Evolutionary conservation across 1,140 invertebrate species (phyloP), one percentile per base, ranked within the genome.

Genomic region (Caenorhabditis latens): DNA sequence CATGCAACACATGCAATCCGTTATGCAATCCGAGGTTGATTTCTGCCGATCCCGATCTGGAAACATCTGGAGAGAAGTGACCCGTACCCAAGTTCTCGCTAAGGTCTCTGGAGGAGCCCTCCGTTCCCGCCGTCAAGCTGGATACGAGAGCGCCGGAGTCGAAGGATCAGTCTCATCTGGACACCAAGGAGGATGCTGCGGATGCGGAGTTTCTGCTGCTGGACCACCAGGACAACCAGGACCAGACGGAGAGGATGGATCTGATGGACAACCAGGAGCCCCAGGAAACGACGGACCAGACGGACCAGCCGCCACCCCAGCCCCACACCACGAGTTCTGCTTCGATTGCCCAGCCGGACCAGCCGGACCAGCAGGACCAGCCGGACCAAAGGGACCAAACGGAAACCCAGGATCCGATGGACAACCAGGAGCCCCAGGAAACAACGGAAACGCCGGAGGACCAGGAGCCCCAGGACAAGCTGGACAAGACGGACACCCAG

Each of bases 21-120:
- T 91, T 46, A 91, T 91, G 91, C 90, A 91, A 83, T 88, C 86
- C 79, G 91, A 91, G 61, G 87, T 91, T 43, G 91, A 92, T 58
- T 91, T 92, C 89, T 91, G 91, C 85, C 89, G 90, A 40, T 89
- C 88, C 55, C 86, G 90, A 48, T 88, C 91, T 63, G 87, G 87
- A 57, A 91, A 91, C 88, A 91, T 91, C 89, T 91, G 90, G 90
- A 85, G 88, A 65, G 90, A 91, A 63, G 91, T 91, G 21, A 92
- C 88, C 84, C 58, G 87, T 6, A 91, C 87, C 48, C 89, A 91
- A 82, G 88, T 87, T 46, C 87, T 86, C 55, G 71, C 84, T 50
- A 87, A 85, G 85, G 71, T 86, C 24, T 48, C 85, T 43, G 86
- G 82, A 55, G 58, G 58, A 84, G 63, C 61, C 11, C 55, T 88